Evolutionary conservation across 2,888 invertebrate species (phyloP), one percentile per base, ranked within the genome.

Genomic region (Perithous albicinctus): DNA sequence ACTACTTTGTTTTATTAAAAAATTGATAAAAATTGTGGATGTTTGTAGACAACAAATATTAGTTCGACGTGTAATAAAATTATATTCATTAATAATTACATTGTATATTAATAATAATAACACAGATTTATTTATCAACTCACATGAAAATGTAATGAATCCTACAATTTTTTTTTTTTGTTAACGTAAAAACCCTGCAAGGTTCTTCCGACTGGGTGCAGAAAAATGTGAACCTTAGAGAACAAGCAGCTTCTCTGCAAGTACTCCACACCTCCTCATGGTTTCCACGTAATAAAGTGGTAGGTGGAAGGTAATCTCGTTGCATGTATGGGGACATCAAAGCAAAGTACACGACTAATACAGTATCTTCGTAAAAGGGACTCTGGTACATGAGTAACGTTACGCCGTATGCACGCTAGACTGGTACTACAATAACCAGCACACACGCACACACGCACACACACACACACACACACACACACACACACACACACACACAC

Each of bases 251-350:
- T 38, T 10, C 38, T 38, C 43, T 4, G 6, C n/a, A 43, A 2
- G 2, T 43, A 15, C 15, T 3, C 20, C 10, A 20, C 23, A n/a
- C 12, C n/a, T 54, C 12, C 12, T 5, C 12, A 26, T 10, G 10
- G 48, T 75, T 75, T 64, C 74, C 75, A 35, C 64, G 81, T 69
- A 81, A 81, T 78, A 69, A 64, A 80, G 73, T 69, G 67, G 48
- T 38, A 69, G 73, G 46, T 59, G 64, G 63, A 59, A 56, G 38
- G 54, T 38, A 72, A 69, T 41, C 56, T 73, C 26, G 69, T 61
- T 10, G 35, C 56, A 43, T 51, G 59, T 51, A 72, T 8, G 78
- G 46, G n/a, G 56, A 69, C 43, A 41, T 56, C 20, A 26, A 54
- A 56, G 51, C 69, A n/a, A 75, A 54, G 64, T 69, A 75, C 75